Evolutionary conservation across 2,797 vertebrate genomes (phyloP).

Genomic region (Mareca strepera): DNA sequence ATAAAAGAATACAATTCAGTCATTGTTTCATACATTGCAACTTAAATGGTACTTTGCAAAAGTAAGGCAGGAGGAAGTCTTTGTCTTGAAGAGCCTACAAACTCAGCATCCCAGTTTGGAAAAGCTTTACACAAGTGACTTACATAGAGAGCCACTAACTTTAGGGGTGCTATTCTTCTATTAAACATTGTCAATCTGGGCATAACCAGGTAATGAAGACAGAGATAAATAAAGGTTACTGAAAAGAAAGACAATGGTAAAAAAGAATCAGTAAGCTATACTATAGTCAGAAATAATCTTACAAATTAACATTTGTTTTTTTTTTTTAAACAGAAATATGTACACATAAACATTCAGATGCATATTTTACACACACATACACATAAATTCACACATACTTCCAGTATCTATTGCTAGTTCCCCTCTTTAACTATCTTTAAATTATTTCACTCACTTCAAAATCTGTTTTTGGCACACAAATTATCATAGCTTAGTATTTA

Average conservation of each 20-base stretch:
- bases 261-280: neutral
- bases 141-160: neutral
- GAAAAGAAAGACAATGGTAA: neutral
- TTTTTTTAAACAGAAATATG: neutral
- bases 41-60: neutral
- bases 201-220: neutral
- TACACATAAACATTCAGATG: neutral
- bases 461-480: accelerated
- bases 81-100: neutral
- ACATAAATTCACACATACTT: neutral
- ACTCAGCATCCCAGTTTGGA: neutral
- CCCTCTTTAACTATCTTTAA: neutral
- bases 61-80: neutral
- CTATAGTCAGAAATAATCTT: neutral
- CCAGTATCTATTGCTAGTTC: neutral
- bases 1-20: neutral
- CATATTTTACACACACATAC: accelerated
- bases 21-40: neutral
- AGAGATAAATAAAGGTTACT: neutral
- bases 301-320: neutral
- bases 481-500: neutral
- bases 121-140: neutral
- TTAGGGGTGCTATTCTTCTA: neutral
- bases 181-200: neutral
- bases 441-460: neutral